Base-by-base conservation (phyloP, 2,797 vertebrate species). In the Cuniculus paca region DNA sequence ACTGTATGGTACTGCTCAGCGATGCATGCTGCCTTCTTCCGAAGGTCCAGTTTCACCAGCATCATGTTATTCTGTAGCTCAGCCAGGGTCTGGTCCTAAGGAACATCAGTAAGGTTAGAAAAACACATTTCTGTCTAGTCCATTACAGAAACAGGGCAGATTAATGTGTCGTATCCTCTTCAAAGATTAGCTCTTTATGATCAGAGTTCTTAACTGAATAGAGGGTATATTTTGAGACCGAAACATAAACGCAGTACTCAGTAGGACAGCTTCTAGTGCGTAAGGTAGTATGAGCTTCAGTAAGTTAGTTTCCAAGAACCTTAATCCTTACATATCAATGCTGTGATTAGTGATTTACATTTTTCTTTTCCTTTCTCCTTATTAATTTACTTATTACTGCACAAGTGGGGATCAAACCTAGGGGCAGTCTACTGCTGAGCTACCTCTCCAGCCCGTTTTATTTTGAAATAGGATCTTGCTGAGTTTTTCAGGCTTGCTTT, bases 1-100 rank as follows among this genome's bases (percentile, higher is more conserved):
- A 99, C 98, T 0, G 98, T 98, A 58, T 99, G 98, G 88, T 99
- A 99, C 90, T 98, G 98, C 93, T 99, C 99, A 0, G 99, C 98
- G n/a, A 99, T 99, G 92, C 98, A 98, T 81, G 99, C 98, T 0
- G 98, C 99, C 97, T 99, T 99, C 95, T 98, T 99, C 95, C 99
- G 98, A 87, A 99, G 98, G 90, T 99, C 99, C n/a, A 99, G 98
- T 98, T 99, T 99, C 65, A 99, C 99, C 94, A 99, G 98, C 96
- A 98, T 98, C 98, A 99, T 98, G 97, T 99, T 99, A 42, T 99
- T 99, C 97, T 99, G 99, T n/a, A 99, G 99, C 97, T 99, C 99
- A 97, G 99, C 98, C 96, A 99, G 97, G 60, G 99, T 99, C 98
- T 99, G 99, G 98, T 99, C 99, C 99, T 99, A 97, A 85, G 56